Percentiles rank a stretch among this genome's conserved stretches.
phyloP scores from a whole-genome alignment of 2,113 vertebrate species.

The Dicentrarchus labrax region DNA sequence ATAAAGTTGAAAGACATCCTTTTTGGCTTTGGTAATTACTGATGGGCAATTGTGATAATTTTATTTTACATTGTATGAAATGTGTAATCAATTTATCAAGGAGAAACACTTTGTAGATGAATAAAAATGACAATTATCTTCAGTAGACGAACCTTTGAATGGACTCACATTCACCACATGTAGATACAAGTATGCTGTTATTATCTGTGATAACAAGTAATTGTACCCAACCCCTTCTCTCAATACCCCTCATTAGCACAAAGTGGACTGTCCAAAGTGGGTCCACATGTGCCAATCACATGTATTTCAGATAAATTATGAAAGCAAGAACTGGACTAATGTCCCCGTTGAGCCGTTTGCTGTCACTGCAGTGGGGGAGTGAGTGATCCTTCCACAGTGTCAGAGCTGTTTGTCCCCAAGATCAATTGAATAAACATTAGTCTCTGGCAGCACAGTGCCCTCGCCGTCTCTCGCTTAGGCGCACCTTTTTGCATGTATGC shows the following conservation, averaged over 20 bases:
- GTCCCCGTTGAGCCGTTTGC: constrained; percentile 13
- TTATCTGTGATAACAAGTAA: neutral
- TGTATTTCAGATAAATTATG: constrained; percentile 16
- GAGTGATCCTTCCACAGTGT: constrained; percentile 42
- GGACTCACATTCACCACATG: neutral
- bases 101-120: neutral
- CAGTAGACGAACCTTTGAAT: neutral
- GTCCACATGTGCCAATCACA: neutral
- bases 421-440: constrained; percentile 85
- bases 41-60: no score
- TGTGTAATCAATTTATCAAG: neutral
- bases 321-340: constrained; percentile 8
- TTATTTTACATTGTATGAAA: no score
- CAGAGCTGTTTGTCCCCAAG: constrained; percentile 74
- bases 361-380: constrained; percentile 19
- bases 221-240: neutral
- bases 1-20: neutral
- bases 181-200: neutral
- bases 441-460: constrained; percentile 42
- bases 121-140: neutral
- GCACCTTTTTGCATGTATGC: constrained; percentile 66
- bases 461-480: constrained; percentile 32
- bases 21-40: neutral
- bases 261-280: neutral
- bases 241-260: neutral